Conservation (phyloP, 2,888 invertebrate species). For the Lithophane ornitopus region DNA sequence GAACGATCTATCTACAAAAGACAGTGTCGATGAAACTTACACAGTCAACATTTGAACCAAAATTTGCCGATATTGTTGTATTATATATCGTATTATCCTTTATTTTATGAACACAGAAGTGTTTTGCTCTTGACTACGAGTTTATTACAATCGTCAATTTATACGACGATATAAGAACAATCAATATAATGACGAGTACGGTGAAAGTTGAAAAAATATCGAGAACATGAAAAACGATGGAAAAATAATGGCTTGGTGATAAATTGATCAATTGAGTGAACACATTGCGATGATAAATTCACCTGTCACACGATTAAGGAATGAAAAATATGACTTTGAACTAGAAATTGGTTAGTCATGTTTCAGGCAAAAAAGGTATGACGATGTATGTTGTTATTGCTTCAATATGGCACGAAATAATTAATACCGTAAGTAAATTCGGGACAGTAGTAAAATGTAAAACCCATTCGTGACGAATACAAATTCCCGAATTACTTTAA, state of each 20-base stretch:
- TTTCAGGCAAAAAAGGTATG: constrained; percentile 22
- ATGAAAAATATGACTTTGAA: constrained; percentile 23
- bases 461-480: constrained; percentile 55
- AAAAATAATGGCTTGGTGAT: constrained; percentile 16
- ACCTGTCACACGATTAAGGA: constrained; percentile 4
- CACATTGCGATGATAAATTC: constrained; percentile 30
- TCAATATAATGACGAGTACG: constrained; percentile 16
- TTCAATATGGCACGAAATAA: constrained; percentile 9
- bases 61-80: constrained; percentile 16
- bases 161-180: constrained; percentile 35
- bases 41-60: constrained; percentile 7
- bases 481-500: constrained; percentile 17
- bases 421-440: constrained; percentile 11
- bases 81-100: constrained; percentile 13
- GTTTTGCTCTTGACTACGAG: constrained; percentile 16
- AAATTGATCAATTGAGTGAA: constrained; percentile 25
- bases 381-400: constrained; percentile 6
- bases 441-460: constrained; percentile 24
- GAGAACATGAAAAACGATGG: not conserved
- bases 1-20: constrained; percentile 10
- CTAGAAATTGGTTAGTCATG: constrained; percentile 40
- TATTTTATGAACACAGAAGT: constrained; percentile 26
- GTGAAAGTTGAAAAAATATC: constrained; percentile 4
- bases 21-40: not conserved
- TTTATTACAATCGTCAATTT: constrained; percentile 34